Evolutionary conservation across 2,888 invertebrate genomes (phyloP), one percentile per base, ranked within the genome.

Genomic region (Amblyjoppa fuscipennis): DNA sequence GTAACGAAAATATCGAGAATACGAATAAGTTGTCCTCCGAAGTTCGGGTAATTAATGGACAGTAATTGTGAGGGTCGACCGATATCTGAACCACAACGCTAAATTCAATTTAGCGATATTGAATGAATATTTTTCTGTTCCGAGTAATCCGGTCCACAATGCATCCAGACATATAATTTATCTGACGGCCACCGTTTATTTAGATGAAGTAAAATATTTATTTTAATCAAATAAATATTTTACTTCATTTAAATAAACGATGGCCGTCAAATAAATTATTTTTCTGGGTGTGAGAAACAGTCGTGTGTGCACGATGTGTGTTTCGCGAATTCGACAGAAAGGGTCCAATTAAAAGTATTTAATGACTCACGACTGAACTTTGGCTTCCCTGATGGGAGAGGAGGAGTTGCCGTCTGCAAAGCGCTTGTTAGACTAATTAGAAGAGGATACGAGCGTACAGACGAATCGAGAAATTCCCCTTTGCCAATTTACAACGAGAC

Each of bases 1-100:
- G 56, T 56, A 4, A 66, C 16, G 45, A 28, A 45, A 80, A 75
- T 38, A 20, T 28, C 28, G n/a, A 61, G n/a, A 70, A 49, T 66
- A 66, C 66, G 41, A n/a, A 41, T 76, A 38, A 31, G 56, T 45
- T 31, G 59, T 56, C 66, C 5, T 16, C 64, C 53, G 11, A 41
- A 41, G 9, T 9, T 11, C 9, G 9, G 41, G 9, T 41, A 41
- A 41, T 41, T 41, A 11, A 41, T 9, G 41, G 41, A 41, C 41
- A 11, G 11, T 11, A 2, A 41, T 41, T 41, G 9, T 11, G 41
- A 41, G 2, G 11, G 41, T 41, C 41, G 41, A 41, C 1, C 41
- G 41, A 41, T 9, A 41, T 11, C 9, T 11, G 2, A 2, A 41
- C 9, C 38, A 38, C 20, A 6, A 64, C 28, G 31, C 64, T 56